phyloP scores from a whole-genome alignment of 2,888 invertebrate species.

The Napeogenes sylphis region DNA sequence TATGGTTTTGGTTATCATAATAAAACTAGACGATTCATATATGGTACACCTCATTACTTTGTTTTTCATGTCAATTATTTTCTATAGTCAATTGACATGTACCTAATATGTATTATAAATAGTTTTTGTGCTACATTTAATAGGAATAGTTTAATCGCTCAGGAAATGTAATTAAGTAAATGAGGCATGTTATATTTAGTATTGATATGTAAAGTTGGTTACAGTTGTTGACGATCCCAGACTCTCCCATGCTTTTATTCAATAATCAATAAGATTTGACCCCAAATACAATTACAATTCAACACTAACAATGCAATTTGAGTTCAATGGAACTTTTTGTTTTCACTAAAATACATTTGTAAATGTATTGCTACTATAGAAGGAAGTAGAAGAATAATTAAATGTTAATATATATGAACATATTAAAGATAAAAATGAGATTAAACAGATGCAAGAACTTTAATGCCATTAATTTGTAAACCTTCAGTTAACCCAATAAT shows the following conservation, averaged over 20 bases:
- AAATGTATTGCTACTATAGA: too few species aligned
- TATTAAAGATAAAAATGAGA: background rate
- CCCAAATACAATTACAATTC: slow-evolving; percentile 65
- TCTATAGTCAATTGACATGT: slow-evolving; percentile 66
- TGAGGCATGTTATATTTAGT: slow-evolving; percentile 75
- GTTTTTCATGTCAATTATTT: slow-evolving; percentile 71
- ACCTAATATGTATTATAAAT: slow-evolving; percentile 36
- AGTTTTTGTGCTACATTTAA: background rate
- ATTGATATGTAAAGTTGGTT: slow-evolving; percentile 73
- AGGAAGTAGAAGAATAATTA: too few species aligned
- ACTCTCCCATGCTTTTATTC: slow-evolving; percentile 65
- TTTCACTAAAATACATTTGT: slow-evolving; percentile 10
- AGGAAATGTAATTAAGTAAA: slow-evolving; percentile 74
- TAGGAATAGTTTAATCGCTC: slow-evolving; percentile 42
- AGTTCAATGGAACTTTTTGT: slow-evolving; percentile 46
- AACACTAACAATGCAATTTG: slow-evolving; percentile 51
- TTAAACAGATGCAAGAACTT: background rate
- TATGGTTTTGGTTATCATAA: too few species aligned
- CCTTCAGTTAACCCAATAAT: slow-evolving; percentile 64
- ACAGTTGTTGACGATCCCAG: slow-evolving; percentile 54
- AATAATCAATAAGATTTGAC: slow-evolving; percentile 68
- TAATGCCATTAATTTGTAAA: slow-evolving; percentile 38
- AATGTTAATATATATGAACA: background rate
- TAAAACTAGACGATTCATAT: slow-evolving; percentile 35
- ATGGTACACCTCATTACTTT: slow-evolving; percentile 58